Conservation (phyloP, 64 coral and sea anemone genomes). For the Actinia tenebrosa region DNA sequence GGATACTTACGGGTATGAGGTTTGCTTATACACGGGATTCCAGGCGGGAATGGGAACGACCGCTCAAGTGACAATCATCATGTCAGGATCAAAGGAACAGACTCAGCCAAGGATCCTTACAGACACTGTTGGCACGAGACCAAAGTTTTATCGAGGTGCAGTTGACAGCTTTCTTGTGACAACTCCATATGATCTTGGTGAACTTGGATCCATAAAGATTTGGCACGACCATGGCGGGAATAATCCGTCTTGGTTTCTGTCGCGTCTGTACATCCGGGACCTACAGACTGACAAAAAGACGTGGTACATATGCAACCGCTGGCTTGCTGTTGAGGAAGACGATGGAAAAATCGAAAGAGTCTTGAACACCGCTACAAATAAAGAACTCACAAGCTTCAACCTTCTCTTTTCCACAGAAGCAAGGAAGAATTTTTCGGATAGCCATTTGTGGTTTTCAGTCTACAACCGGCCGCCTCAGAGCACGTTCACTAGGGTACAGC, state of each 20-base stretch:
- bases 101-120: slow-evolving; percentile 47
- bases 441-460: slow-evolving; percentile 58
- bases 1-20: slow-evolving; percentile 64
- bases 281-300: slow-evolving; percentile 33
- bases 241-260: slow-evolving; percentile 46
- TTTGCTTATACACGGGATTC: slow-evolving; percentile 63
- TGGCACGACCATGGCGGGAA: slow-evolving; percentile 51
- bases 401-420: slow-evolving; percentile 40
- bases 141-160: slow-evolving; percentile 40
- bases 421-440: slow-evolving; percentile 48
- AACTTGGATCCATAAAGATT: slow-evolving; percentile 16
- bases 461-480: slow-evolving; percentile 26
- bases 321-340: slow-evolving; percentile 66
- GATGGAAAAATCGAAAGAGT: slow-evolving; percentile 49
- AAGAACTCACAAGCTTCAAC: slow-evolving; percentile 44
- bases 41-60: slow-evolving; percentile 52
- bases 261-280: slow-evolving; percentile 35
- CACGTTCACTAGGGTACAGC: slow-evolving; percentile 51
- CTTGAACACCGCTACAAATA: not conserved
- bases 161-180: slow-evolving; percentile 54
- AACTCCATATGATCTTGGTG: slow-evolving; percentile 37
- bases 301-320: slow-evolving; percentile 57
- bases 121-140: slow-evolving; percentile 40
- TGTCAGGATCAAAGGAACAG: slow-evolving; percentile 38
- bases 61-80: slow-evolving; percentile 53